Evolutionary conservation across 1,140 invertebrate genomes (phyloP).

Genomic region (Zaprionus capensis): DNA sequence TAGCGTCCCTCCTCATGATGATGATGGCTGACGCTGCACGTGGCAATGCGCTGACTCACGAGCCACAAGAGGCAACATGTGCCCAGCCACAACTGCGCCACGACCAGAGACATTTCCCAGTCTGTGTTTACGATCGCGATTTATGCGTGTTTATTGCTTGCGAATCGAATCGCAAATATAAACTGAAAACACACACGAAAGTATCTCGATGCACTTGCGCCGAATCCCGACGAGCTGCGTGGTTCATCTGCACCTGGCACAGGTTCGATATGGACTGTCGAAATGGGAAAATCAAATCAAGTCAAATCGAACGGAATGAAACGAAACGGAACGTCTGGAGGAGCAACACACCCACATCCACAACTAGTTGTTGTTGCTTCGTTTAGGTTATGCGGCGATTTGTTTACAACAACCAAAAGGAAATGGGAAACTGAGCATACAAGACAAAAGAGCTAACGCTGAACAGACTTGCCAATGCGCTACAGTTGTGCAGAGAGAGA

Average conservation of each 20-base stretch:
- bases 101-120: conserved; percentile 32
- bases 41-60: background rate
- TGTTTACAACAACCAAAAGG: conserved; percentile 64
- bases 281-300: conserved; percentile 19
- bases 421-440: conserved; percentile 19
- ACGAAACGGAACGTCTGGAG: conserved; percentile 35
- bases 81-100: conserved; percentile 42
- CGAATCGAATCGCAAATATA: conserved; percentile 31
- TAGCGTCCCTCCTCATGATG: conserved; percentile 66
- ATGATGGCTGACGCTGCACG: conserved; percentile 2
- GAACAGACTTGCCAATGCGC: background rate
- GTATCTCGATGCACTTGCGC: conserved; percentile 26
- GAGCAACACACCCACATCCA: conserved; percentile 19
- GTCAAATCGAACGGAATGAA: conserved; percentile 26
- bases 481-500: conserved; percentile 1
- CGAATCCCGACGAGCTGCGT: background rate
- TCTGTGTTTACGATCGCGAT: conserved; percentile 51
- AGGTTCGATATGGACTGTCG: conserved; percentile 55
- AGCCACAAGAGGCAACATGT: conserved; percentile 12
- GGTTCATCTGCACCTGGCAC: conserved; percentile 64
- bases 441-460: background rate
- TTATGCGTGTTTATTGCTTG: conserved; percentile 62
- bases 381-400: conserved; percentile 40
- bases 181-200: background rate
- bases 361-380: conserved; percentile 19